Evolutionary conservation across 2,797 vertebrate species (phyloP).

Genomic region (Scarus forsteni): DNA sequence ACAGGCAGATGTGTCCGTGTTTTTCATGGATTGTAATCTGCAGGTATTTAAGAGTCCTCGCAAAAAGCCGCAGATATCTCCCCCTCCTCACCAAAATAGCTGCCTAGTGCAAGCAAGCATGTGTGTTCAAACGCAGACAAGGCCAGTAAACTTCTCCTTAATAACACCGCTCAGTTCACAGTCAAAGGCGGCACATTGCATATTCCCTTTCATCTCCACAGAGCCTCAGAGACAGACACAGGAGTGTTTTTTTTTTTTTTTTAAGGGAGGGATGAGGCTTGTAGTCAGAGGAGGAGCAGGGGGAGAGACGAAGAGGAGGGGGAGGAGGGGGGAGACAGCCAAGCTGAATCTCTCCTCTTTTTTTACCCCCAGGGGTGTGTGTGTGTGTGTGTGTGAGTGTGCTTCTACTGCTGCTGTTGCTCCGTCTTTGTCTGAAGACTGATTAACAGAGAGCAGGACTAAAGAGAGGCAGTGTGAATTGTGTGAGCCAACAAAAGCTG

Average conservation of each 20-base stretch:
- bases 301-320: constrained; percentile 11
- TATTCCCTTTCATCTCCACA: constrained; percentile 83
- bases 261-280: constrained; percentile 71
- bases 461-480: constrained; percentile 65
- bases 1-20: neutral
- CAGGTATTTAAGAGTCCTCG: constrained; percentile 25
- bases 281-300: constrained; percentile 62
- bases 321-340: constrained; percentile 52
- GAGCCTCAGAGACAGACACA: constrained; percentile 79
- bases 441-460: constrained; percentile 71
- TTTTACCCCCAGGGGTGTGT: constrained; percentile 72
- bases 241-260: constrained; percentile 74
- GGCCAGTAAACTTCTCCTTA: constrained; percentile 70
- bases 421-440: constrained; percentile 79
- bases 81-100: constrained; percentile 44
- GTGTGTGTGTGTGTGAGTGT: constrained; percentile 36
- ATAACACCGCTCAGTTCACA: constrained; percentile 70
- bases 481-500: constrained; percentile 58
- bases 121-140: constrained; percentile 65
- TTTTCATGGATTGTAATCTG: constrained; percentile 15
- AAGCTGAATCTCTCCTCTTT: constrained; percentile 63
- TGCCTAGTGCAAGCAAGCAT: constrained; percentile 44
- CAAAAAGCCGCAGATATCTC: constrained; percentile 16
- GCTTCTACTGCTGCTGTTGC: constrained; percentile 68
- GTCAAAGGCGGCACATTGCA: constrained; percentile 74